Base-by-base conservation (phyloP, 2,888 invertebrate genomes). In the Carpatolechia fugitivella region DNA sequence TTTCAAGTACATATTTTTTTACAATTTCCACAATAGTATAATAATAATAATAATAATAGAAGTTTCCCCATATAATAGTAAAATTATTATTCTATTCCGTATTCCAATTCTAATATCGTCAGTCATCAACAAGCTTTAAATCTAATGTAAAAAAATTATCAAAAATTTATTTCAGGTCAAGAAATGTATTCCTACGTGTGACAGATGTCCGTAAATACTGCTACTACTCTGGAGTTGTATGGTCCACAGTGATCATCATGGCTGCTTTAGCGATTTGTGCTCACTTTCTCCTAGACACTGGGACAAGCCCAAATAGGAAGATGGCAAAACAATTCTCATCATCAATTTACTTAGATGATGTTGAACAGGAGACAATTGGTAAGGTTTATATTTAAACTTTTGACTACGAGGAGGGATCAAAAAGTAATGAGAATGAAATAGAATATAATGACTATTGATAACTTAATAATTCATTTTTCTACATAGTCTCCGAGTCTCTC, bases 121-220 rank as follows among this genome's bases (percentile, higher is more conserved):
- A n/a, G n/a, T n/a, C n/a, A n/a, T n/a, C n/a, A n/a, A n/a, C n/a
- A n/a, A n/a, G n/a, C n/a, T 47, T 38, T 0, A 3, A 48, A 38
- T 16, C 3, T 44, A 8, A 31, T 35, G 1, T 33, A 14, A 29
- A n/a, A n/a, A n/a, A n/a, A n/a, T n/a, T n/a, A n/a, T n/a, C n/a
- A n/a, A n/a, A n/a, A n/a, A n/a, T n/a, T n/a, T n/a, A n/a, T 85
- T 86, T 47, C 76, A 94, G 96, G 69, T 96, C 96, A 4, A 91
- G 96, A 47, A 96, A 96, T 78, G 96, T 97, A 3, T 97, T 96
- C 69, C 82, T 97, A 3, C 91, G 96, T 55, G 95, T 96, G 55
- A 96, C 96, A 0, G 96, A 97, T 80, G 95, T 95, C 0, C 92
- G 94, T 58, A 96, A 96, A 82, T 97, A 96, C 76, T 96, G 96